Evolutionary conservation across 1,140 invertebrate species (phyloP).

Genomic region (Drosophila elegans): DNA sequence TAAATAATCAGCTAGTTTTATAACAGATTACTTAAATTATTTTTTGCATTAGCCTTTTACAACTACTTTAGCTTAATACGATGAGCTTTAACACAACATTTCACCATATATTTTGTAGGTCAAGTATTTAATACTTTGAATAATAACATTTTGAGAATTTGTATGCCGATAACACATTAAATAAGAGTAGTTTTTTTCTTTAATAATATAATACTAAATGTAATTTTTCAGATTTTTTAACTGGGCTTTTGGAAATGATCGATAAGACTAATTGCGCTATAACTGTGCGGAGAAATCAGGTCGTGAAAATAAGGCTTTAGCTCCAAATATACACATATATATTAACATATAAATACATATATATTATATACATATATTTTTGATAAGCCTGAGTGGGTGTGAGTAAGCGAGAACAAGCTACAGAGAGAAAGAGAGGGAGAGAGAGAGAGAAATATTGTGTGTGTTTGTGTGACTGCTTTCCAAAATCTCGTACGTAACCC

Average conservation of each 20-base stretch:
- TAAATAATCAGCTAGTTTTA: not conserved
- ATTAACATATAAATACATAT: constrained; percentile 35
- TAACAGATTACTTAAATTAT: not conserved
- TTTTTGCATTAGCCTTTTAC: not conserved
- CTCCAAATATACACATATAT: constrained; percentile 49
- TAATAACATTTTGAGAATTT: not conserved
- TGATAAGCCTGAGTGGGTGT: constrained; percentile 70
- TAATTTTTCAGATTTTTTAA: not conserved
- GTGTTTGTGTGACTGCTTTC: constrained; percentile 31
- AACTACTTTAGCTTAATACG: not conserved
- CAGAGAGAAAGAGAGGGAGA: constrained; percentile 1
- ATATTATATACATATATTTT: constrained; percentile 70
- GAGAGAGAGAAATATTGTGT: constrained; percentile 2
- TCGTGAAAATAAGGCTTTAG: constrained; percentile 20
- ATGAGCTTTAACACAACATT: not conserved
- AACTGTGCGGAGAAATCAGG: constrained; percentile 12
- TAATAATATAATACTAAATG: not conserved
- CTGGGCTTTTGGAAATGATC: too few species aligned
- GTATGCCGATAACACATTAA: not conserved
- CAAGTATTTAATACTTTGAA: not conserved
- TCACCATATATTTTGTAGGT: not conserved
- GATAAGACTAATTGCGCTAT: too few species aligned
- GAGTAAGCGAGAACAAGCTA: constrained; percentile 14
- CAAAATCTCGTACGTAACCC: constrained; percentile 48
- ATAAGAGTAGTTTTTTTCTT: too few species aligned